Base-by-base conservation (phyloP, 1,140 invertebrate genomes). In the Nephila pilipes region DNA sequence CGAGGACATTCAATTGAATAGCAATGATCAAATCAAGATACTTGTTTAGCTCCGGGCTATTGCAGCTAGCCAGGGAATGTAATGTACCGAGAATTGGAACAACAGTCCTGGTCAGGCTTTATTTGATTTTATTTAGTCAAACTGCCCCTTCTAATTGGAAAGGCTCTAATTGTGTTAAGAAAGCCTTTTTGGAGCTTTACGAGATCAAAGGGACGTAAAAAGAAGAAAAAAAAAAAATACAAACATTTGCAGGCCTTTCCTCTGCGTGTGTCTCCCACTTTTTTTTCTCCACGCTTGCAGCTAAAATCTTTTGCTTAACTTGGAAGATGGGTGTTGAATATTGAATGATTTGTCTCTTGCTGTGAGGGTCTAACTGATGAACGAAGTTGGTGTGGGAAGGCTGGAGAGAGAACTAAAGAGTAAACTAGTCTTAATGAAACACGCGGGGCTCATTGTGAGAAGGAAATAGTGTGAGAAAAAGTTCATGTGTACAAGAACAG, bases 111-210 rank as follows among this genome's bases (percentile, higher is more conserved):
- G 54, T 36, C 54, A 58, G 79, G 60, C 69, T 65, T 55, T 38
- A 58, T 32, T 58, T 91, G 55, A 79, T 91, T 91, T 91, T 91
- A 83, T 91, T 91, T 91, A 91, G 89, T 91, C 89, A 83, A 83
- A 91, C 89, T 46, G 32, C 36, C 89, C 46, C 38, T 83, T 81
- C 89, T 91, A 91, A 91, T 91, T 91, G 89, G 79, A 91, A 91
- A 91, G 89, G 79, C 32, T 83, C 80, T 91, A 91, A 91, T 91
- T 91, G 60, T 55, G 46, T 91, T 91, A 91, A 65, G 89, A 60
- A 91, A 46, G 79, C 46, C 46, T 63, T 90, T 83, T 91, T 63
- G 38, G 60, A 88, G 75, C 54, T 58, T 79, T 58, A 36, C 54
- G 88, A 75, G 88, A 90, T 90, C 88, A 90, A 90, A 90, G 88